A percentile compares a stretch with the other conserved stretches of the same genome.
phyloP scores from a whole-genome alignment of 2,797 vertebrate species.

The Channallabes apus region DNA sequence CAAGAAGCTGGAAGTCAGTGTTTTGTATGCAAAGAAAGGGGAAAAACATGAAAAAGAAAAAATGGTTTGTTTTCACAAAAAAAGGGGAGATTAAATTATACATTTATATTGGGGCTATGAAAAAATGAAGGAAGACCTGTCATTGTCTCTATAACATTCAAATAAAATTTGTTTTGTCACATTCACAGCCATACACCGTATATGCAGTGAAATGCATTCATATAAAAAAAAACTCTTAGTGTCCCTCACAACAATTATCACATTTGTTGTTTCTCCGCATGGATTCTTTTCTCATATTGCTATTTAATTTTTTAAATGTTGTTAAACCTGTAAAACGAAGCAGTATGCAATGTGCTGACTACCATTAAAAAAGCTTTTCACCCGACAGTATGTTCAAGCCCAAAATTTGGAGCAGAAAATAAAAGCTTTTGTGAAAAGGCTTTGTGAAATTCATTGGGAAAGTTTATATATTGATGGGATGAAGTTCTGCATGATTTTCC shows the following conservation, averaged over 20 bases:
- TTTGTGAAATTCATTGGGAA: not conserved
- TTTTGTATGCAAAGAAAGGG: too few species aligned
- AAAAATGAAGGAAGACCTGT: too few species aligned
- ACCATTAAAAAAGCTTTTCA: not conserved
- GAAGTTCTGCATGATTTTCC: not conserved
- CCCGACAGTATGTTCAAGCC: not conserved
- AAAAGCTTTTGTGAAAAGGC: not conserved
- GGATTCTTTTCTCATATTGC: not conserved
- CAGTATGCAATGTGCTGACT: not conserved
- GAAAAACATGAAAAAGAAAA: too few species aligned
- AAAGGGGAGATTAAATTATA: too few species aligned
- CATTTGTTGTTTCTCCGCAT: not conserved
- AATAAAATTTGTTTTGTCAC: too few species aligned
- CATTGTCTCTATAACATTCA: not conserved
- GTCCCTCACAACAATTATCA: not conserved
- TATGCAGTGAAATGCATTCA: too few species aligned
- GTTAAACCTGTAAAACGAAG: not conserved
- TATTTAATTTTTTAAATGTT: not conserved
- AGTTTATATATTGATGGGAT: not conserved
- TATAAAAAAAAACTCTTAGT: not conserved
- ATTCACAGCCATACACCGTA: too few species aligned
- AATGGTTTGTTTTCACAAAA: too few species aligned
- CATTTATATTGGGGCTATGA: too few species aligned
- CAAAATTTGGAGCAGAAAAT: not conserved
- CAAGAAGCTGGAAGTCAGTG: too few species aligned